Evolutionary conservation across 2,888 invertebrate species (phyloP).

Genomic region (Petrophora chlorosata): DNA sequence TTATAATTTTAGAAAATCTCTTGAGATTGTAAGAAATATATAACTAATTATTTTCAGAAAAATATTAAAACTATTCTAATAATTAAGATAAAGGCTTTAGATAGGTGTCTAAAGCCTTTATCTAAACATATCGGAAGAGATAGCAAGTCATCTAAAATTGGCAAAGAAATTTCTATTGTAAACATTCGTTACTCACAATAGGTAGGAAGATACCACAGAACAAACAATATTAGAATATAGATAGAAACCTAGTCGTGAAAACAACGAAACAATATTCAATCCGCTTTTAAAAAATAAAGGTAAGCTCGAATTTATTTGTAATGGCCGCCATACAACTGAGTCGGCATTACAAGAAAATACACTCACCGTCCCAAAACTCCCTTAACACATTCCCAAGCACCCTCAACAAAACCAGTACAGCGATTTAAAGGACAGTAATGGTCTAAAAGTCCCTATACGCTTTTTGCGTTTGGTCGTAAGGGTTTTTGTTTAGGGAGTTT

Average conservation of each 20-base stretch:
- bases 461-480: constrained; percentile 33
- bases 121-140: too few species aligned
- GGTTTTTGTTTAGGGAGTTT: constrained; percentile 56
- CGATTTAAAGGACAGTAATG: constrained; percentile 46
- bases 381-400: constrained; percentile 42
- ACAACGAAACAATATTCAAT: constrained; percentile 55
- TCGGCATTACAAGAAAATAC: constrained; percentile 72
- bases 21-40: too few species aligned
- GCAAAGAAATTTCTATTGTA: too few species aligned
- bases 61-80: too few species aligned
- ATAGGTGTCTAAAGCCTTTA: too few species aligned
- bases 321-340: constrained; percentile 68
- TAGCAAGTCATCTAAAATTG: too few species aligned
- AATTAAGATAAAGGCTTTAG: too few species aligned
- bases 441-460: constrained; percentile 43
- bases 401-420: constrained; percentile 36
- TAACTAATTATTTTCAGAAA: too few species aligned
- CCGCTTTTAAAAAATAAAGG: constrained; percentile 66
- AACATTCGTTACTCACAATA: too few species aligned
- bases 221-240: constrained; percentile 38
- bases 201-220: too few species aligned
- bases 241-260: constrained; percentile 30
- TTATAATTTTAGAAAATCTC: too few species aligned
- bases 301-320: constrained; percentile 70
- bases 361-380: constrained; percentile 56